A percentile compares a stretch with the other conserved stretches of the same genome.
These are phyloP conservation scores for Cephus cinctus DNA, from an alignment of 1,140 invertebrate genomes.

Conservation along the genomic window DNA sequence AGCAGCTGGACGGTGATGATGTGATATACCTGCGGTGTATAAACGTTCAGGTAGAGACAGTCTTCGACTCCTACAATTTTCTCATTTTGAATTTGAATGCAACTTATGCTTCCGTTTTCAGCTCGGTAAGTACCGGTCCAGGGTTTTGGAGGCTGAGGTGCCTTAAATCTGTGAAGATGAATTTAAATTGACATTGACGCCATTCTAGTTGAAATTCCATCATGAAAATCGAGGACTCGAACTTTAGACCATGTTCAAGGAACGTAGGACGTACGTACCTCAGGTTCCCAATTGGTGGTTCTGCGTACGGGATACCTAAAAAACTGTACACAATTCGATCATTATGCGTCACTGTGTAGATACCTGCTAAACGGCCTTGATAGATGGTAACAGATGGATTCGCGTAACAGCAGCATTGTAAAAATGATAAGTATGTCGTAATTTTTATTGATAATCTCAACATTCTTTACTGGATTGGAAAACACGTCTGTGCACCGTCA, in stretches of 20 bases:
- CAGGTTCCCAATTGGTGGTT: constrained; percentile 55
- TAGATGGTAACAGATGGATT: too few species aligned
- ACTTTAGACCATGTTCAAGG: too few species aligned
- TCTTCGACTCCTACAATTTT: constrained; percentile 53
- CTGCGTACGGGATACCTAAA: constrained; percentile 60
- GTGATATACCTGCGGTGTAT: constrained; percentile 55
- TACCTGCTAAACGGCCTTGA: not conserved
- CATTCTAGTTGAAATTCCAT: not conserved
- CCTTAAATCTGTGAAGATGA: constrained; percentile 17
- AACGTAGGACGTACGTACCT: constrained; percentile 36
- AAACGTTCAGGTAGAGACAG: constrained; percentile 65
- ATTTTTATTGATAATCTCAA: too few species aligned
- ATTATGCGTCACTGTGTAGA: not conserved
- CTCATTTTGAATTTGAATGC: constrained; percentile 13
- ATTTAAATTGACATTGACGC: constrained; percentile 1
- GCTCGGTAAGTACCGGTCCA: constrained; percentile 29
- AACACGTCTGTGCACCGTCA: too few species aligned
- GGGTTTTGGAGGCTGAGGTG: constrained; percentile 22
- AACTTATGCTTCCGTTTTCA: constrained; percentile 6
- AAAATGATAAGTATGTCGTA: too few species aligned
- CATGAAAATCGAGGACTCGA: not conserved
- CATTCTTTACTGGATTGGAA: too few species aligned
- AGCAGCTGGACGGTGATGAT: not conserved
- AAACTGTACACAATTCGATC: constrained; percentile 34
- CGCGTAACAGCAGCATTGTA: too few species aligned